Percentiles rank a stretch among this genome's conserved stretches.
These are phyloP conservation scores for Merodon equestris DNA, from an alignment of 2,888 invertebrate genomes.

Conservation along the genomic window DNA sequence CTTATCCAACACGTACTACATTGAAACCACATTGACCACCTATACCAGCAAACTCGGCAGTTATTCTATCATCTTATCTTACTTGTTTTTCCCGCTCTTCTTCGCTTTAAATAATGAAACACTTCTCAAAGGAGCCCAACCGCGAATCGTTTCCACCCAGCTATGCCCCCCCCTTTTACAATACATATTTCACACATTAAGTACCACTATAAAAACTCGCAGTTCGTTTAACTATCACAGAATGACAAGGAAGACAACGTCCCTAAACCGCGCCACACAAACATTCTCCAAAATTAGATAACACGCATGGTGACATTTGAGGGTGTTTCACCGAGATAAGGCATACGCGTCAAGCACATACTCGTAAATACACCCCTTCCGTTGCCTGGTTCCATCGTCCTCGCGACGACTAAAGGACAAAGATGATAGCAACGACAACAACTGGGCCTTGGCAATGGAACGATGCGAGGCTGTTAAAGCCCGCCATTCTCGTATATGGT, in stretches of 20 bases:
- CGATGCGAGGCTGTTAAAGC: slow-evolving; percentile 3
- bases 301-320: slow-evolving; percentile 68
- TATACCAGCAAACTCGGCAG: too few relatives aligned
- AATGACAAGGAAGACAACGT: slow-evolving; percentile 20
- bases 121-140: too few relatives aligned
- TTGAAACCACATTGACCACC: too few relatives aligned
- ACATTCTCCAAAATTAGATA: slow-evolving; percentile 63
- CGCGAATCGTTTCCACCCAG: too few relatives aligned
- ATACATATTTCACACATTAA: slow-evolving; percentile 24
- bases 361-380: slow-evolving; percentile 30
- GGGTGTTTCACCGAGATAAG: slow-evolving; percentile 57
- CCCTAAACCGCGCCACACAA: slow-evolving; percentile 22
- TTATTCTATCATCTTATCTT: too few relatives aligned
- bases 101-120: too few relatives aligned
- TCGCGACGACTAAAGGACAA: slow-evolving; percentile 27
- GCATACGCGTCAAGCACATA: slow-evolving; percentile 50
- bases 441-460: neutral
- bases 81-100: too few relatives aligned
- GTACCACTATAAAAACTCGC: slow-evolving; percentile 55
- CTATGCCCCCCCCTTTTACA: too few relatives aligned
- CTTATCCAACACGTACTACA: too few relatives aligned
- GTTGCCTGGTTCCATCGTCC: neutral
- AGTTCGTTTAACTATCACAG: slow-evolving; percentile 67
- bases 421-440: too few relatives aligned
- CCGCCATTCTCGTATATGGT: neutral